These are phyloP conservation scores for Recurvirostra avosetta DNA, from an alignment of 2,113 vertebrate genomes.

Conservation along the genomic window DNA sequence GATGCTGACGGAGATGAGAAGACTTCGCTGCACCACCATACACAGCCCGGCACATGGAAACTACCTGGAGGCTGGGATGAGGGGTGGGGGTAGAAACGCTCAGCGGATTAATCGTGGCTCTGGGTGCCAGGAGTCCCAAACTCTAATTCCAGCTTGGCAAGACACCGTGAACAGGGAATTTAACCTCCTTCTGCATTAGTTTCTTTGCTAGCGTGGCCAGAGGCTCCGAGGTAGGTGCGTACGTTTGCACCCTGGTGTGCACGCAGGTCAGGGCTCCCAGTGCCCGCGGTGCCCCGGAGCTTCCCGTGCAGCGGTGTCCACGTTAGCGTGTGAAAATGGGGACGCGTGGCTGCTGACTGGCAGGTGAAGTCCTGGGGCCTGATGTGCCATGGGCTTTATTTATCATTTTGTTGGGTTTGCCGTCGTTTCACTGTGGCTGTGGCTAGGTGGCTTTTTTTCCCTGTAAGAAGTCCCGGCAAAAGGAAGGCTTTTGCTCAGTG, in stretches of 20 bases:
- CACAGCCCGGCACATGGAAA: neutral
- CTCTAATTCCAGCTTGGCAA: neutral
- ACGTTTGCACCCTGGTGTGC: neutral
- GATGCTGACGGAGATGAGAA: neutral
- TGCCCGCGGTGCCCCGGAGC: neutral
- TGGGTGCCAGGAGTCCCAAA: neutral
- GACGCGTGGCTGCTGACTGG: neutral
- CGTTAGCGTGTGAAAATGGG: fast-evolving
- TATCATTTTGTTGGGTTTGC: neutral
- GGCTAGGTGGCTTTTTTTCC: neutral
- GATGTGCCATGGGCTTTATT: fast-evolving
- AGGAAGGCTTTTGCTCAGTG: neutral
- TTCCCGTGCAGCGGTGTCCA: fast-evolving
- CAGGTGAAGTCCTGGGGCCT: neutral
- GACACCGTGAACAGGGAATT: neutral
- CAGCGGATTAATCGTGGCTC: fast-evolving
- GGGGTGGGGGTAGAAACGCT: neutral
- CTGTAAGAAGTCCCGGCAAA: neutral
- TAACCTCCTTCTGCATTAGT: neutral
- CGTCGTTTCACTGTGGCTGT: fast-evolving
- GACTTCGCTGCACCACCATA: neutral
- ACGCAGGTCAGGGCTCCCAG: fast-evolving
- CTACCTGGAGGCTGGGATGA: neutral
- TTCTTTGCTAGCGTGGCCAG: neutral
- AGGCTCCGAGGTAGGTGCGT: fast-evolving